phyloP scores from a whole-genome alignment of 1,140 invertebrate genomes.

The Drosophila asahinai region DNA sequence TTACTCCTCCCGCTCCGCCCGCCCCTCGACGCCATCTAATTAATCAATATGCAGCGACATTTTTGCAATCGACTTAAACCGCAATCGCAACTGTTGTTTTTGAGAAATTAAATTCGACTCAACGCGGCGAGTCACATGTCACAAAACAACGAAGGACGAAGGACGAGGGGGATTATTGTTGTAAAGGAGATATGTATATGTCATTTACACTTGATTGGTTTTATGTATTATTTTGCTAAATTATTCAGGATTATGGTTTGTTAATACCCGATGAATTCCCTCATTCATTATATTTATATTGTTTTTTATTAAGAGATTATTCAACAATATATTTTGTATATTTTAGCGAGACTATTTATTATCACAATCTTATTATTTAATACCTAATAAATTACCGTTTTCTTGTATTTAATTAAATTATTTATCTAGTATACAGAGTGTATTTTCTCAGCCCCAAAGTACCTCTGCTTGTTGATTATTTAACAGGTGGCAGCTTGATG shows the following conservation, averaged over 20 bases:
- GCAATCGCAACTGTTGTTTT: not conserved
- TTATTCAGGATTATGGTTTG: too few relatives aligned
- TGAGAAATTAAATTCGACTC: conserved; percentile 21
- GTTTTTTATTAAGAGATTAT: too few relatives aligned
- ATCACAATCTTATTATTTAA: too few relatives aligned
- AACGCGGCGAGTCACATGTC: not conserved
- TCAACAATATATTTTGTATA: too few relatives aligned
- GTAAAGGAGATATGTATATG: too few relatives aligned
- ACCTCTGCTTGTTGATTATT: not conserved
- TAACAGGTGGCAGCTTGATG: conserved; percentile 12
- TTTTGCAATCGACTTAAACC: conserved; percentile 7
- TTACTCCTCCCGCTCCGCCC: not conserved
- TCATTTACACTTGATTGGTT: too few relatives aligned
- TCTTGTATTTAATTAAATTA: not conserved
- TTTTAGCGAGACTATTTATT: too few relatives aligned
- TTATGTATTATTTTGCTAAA: too few relatives aligned
- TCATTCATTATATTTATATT: not conserved
- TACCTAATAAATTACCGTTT: not conserved
- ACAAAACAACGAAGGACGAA: not conserved
- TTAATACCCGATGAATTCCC: too few relatives aligned
- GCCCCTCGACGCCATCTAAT: conserved; percentile 16
- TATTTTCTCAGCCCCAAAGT: not conserved
- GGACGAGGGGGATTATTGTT: too few relatives aligned
- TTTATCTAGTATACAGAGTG: too few relatives aligned
- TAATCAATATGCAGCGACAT: conserved; percentile 28